These are phyloP conservation scores for Numida meleagris DNA, from an alignment of 2,113 vertebrate genomes.

Conservation along the genomic window DNA sequence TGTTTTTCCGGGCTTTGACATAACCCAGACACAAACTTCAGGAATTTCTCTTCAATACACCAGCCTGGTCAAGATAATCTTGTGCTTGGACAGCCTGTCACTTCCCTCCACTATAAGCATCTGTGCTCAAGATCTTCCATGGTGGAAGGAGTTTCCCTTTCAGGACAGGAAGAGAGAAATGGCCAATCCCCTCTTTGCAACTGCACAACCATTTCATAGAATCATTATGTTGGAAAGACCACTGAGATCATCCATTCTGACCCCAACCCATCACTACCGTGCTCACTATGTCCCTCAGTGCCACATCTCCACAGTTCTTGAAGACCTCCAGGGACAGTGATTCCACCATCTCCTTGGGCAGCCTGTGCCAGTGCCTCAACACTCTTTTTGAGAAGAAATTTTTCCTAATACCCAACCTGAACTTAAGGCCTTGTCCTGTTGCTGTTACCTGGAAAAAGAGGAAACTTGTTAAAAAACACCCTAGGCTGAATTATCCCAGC, in stretches of 20 bases:
- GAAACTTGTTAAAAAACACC: background rate
- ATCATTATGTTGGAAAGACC: too few species aligned
- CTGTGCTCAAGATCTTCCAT: background rate
- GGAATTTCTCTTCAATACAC: conserved; percentile 2
- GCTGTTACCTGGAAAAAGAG: background rate
- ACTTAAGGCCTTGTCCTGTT: too few species aligned
- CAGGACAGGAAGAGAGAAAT: background rate
- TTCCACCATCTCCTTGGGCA: too few species aligned
- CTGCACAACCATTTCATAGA: background rate
- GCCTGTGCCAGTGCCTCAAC: too few species aligned
- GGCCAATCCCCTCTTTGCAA: background rate
- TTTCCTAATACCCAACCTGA: too few species aligned
- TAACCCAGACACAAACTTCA: background rate
- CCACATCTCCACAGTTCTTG: too few species aligned
- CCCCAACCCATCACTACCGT: too few species aligned
- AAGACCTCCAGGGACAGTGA: too few species aligned
- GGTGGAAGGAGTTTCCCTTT: background rate
- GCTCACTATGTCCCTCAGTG: too few species aligned
- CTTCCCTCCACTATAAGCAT: background rate
- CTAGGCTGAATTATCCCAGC: background rate
- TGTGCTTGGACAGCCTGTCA: background rate
- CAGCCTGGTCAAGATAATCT: background rate
- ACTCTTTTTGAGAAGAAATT: too few species aligned
- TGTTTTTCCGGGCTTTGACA: background rate
- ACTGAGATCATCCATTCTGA: too few species aligned